A percentile compares a stretch with the other conserved stretches of the same genome.
phyloP scores from a whole-genome alignment of 2,888 invertebrate species.

The Coecobrya sp. region DNA sequence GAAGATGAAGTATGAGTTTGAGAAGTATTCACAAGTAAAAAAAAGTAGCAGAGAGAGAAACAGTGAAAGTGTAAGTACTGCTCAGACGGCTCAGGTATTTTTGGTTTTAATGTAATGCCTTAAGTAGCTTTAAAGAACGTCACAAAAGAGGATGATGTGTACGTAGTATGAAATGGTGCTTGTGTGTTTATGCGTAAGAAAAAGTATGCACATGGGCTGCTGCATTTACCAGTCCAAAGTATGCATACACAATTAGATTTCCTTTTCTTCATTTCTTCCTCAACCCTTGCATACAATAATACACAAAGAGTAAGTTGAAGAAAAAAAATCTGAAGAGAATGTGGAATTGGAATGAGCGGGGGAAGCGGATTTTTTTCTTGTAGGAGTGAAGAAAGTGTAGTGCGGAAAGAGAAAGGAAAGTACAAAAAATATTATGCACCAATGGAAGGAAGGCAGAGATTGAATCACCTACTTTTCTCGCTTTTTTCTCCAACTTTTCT shows the following conservation, averaged over 20 bases:
- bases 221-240: constrained; percentile 39
- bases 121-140: constrained; percentile 7
- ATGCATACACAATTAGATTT: constrained; percentile 78
- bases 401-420: constrained; percentile 48
- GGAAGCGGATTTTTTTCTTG: constrained; percentile 17
- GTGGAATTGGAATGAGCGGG: not conserved
- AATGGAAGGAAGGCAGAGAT: constrained; percentile 55
- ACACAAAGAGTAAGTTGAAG: constrained; percentile 27
- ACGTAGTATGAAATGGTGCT: too few species aligned
- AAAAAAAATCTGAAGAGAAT: not conserved
- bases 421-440: constrained; percentile 67
- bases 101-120: not conserved
- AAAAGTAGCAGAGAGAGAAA: too few species aligned
- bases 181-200: not conserved
- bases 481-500: constrained; percentile 58
- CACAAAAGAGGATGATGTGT: not conserved
- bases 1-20: not conserved
- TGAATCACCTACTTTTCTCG: constrained; percentile 50
- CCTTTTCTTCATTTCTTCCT: constrained; percentile 48
- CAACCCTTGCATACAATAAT: not conserved
- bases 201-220: constrained; percentile 7
- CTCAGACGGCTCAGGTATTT: constrained; percentile 9
- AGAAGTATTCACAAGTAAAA: not conserved
- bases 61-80: constrained; percentile 12
- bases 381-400: constrained; percentile 13